Evolutionary conservation across 2,888 invertebrate species (phyloP), one percentile per base, ranked within the genome.

Genomic region (Lithophane leautieri): DNA sequence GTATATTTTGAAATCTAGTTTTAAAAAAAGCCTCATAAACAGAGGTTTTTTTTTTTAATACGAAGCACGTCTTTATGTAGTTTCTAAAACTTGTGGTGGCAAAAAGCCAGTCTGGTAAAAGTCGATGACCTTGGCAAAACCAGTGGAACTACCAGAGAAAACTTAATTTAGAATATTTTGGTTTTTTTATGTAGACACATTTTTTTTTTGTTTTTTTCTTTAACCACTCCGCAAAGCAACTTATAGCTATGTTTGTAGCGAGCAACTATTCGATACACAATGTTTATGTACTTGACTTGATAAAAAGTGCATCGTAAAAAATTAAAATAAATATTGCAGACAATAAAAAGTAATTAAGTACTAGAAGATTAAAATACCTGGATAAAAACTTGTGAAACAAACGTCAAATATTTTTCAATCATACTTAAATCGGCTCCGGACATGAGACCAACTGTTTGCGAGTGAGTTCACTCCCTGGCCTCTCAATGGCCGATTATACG

Each of bases 61-160:
- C 61, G 42, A 25, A 66, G 50, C n/a, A 65, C 44, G 28, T 42
- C 6, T 47, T 14, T 61, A 34, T n/a, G 44, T 71, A 60, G 34
- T 76, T 68, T 34, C 19, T 34, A 28, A 65, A 65, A 58, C 34
- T 67, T 61, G 4, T 61, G 16, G 22, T n/a, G 28, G 34, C 54
- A 56, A 65, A 67, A 67, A 69, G 47, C 34, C 47, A 61, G 16
- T 69, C 19, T 4, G 34, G 12, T 11, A 44, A 28, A 76, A 60
- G 68, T 71, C 2, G 69, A 14, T 61, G 28, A 50, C 80, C 76
- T 76, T 81, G 61, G 34, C 12, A 54, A n/a, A 42, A 61, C 61
- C 28, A 50, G 42, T 66, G 28, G 28, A 63, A 22, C 14, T 8
- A 67, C 44, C 12, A 70, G 25, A 58, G 16, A 42, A 14, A 40